Percentiles rank a stretch among this genome's conserved stretches.
Evolutionary conservation across 2,797 vertebrate species (phyloP).

Genomic region (Pseudochirops cupreus): DNA sequence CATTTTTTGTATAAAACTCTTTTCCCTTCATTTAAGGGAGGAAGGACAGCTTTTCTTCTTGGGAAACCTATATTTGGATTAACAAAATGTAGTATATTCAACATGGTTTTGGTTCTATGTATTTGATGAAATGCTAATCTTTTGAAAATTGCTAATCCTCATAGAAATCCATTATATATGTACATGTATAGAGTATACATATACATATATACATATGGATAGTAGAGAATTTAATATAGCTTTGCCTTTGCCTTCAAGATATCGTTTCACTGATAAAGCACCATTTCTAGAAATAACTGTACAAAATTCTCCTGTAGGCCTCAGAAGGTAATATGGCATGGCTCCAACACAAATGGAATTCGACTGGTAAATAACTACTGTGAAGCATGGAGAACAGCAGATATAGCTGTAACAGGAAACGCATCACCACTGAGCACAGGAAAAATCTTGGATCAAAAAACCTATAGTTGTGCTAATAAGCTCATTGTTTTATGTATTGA

Average conservation of each 20-base stretch:
- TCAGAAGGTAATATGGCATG: conserved; percentile 96
- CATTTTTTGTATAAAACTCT: background rate
- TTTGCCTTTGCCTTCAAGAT: background rate
- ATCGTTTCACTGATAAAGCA: background rate
- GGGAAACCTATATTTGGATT: background rate
- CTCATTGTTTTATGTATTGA: conserved; percentile 97
- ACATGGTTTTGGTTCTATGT: background rate
- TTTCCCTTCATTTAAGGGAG: background rate
- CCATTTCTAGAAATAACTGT: conserved; percentile 64
- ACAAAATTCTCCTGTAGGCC: conserved; percentile 88
- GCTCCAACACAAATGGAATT: conserved; percentile 89
- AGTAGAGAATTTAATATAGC: background rate
- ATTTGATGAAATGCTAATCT: background rate
- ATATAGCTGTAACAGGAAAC: conserved; percentile 90
- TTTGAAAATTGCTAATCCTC: background rate
- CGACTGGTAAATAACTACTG: conserved; percentile 93
- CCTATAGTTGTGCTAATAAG: conserved; percentile 92
- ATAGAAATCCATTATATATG: background rate
- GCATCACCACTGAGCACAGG: conserved; percentile 92
- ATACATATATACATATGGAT: background rate
- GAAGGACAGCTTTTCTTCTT: background rate
- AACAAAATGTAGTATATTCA: background rate
- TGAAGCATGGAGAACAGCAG: conserved; percentile 92
- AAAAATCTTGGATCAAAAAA: conserved; percentile 93
- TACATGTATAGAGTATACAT: background rate